Conservation (phyloP, 1,140 invertebrate genomes). For the Bombus fervidus region DNA sequence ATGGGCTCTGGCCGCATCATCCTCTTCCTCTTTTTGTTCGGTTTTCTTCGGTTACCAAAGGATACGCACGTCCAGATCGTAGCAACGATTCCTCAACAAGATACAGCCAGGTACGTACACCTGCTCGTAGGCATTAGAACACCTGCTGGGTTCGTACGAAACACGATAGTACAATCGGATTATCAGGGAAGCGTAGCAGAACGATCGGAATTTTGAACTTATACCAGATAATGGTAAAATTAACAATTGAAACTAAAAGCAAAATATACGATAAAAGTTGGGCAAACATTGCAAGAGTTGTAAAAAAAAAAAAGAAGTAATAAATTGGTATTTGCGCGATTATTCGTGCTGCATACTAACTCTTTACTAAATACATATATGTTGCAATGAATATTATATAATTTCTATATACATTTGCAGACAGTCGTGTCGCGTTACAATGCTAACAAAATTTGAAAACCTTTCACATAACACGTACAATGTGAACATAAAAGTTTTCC, state of each 20-base stretch:
- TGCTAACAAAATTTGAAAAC: not conserved
- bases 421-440: not conserved
- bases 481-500: not conserved
- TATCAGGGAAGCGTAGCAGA: not conserved
- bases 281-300: too few species aligned
- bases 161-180: not conserved
- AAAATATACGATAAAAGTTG: too few species aligned
- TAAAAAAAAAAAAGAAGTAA: too few species aligned
- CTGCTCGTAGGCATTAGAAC: not conserved
- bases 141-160: not conserved
- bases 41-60: conserved; percentile 38
- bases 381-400: not conserved
- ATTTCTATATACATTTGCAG: not conserved
- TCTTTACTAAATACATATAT: not conserved
- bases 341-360: too few species aligned
- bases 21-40: conserved; percentile 62
- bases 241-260: too few species aligned
- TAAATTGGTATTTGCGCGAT: too few species aligned
- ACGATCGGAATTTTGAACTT: too few species aligned
- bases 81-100: not conserved
- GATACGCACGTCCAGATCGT: not conserved
- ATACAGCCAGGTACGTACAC: not conserved
- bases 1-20: conserved; percentile 74
- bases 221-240: too few species aligned
- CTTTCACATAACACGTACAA: too few species aligned